A percentile compares a stretch with the other conserved stretches of the same genome.
Evolutionary conservation across 2,888 invertebrate species (phyloP).

Genomic region (Hemithea aestivaria): DNA sequence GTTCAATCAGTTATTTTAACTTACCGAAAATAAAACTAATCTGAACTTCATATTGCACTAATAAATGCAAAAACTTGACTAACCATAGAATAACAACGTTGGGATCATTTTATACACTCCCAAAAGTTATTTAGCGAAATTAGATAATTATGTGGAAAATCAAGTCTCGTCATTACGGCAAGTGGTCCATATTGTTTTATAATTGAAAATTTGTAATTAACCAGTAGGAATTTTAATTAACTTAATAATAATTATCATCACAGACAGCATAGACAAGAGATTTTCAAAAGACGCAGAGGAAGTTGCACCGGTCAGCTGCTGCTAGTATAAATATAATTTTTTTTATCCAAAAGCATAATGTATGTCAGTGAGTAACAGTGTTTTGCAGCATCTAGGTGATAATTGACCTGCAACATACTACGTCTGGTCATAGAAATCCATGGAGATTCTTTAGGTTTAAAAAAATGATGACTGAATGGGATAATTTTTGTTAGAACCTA

Average conservation of each 20-base stretch:
- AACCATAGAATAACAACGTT: constrained; percentile 7
- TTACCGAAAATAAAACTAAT: constrained; percentile 45
- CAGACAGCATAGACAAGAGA: too few species aligned
- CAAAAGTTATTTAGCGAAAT: background rate
- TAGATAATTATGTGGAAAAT: background rate
- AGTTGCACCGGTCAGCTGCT: too few species aligned
- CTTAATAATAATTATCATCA: too few species aligned
- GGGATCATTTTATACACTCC: constrained; percentile 20
- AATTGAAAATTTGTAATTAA: too few species aligned
- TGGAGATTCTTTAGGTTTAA: constrained; percentile 10
- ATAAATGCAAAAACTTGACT: constrained; percentile 11
- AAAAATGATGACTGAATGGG: too few species aligned
- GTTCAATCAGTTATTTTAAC: constrained; percentile 20
- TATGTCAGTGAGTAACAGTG: constrained; percentile 4
- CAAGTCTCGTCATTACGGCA: constrained; percentile 2
- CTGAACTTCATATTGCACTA: constrained; percentile 39
- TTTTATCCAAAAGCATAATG: too few species aligned
- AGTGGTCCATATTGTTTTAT: background rate
- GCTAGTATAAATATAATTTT: too few species aligned
- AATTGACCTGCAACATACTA: constrained; percentile 26
- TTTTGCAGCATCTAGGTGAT: constrained; percentile 18
- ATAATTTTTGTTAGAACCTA: too few species aligned
- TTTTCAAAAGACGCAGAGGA: too few species aligned
- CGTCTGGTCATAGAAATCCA: constrained; percentile 2
- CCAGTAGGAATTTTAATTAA: too few species aligned